Evolutionary conservation across 2,888 invertebrate genomes (phyloP).

Genomic region (Drosophila lacicola): DNA sequence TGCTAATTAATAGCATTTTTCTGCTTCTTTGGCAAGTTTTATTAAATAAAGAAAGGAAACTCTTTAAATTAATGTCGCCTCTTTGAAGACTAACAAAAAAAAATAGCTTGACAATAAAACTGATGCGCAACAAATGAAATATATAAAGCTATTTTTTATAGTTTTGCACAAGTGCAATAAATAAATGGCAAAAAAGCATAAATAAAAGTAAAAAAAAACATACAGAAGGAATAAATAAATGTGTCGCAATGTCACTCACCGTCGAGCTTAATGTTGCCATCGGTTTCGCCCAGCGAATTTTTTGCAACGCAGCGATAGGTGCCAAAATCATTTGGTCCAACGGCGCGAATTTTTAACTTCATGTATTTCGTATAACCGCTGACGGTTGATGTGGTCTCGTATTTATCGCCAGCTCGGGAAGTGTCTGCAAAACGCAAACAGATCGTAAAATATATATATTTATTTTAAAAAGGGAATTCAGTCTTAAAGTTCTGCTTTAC

Average conservation of each 20-base stretch:
- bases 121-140: constrained; percentile 8
- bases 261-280: constrained; percentile 94
- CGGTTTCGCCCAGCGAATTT: constrained; percentile 95
- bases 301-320: constrained; percentile 96
- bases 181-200: constrained; percentile 23
- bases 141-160: constrained; percentile 6
- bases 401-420: constrained; percentile 93
- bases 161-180: constrained; percentile 17
- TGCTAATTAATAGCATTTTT: background rate
- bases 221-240: background rate
- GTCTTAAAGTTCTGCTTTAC: constrained; percentile 31
- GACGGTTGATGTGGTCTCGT: constrained; percentile 93
- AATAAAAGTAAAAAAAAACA: constrained; percentile 8
- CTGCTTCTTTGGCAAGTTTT: background rate
- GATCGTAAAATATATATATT: constrained; percentile 1
- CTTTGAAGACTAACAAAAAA: constrained; percentile 1
- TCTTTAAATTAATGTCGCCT: constrained; percentile 7
- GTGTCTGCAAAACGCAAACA: constrained; percentile 85
- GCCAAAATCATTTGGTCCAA: constrained; percentile 92
- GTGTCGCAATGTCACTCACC: constrained; percentile 87
- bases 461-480: constrained; percentile 10
- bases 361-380: constrained; percentile 95
- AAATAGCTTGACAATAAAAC: background rate
- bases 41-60: constrained; percentile 1
- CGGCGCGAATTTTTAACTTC: constrained; percentile 94